Evolutionary conservation across 2,113 vertebrate species (phyloP).

Genomic region (Pandion haliaetus): DNA sequence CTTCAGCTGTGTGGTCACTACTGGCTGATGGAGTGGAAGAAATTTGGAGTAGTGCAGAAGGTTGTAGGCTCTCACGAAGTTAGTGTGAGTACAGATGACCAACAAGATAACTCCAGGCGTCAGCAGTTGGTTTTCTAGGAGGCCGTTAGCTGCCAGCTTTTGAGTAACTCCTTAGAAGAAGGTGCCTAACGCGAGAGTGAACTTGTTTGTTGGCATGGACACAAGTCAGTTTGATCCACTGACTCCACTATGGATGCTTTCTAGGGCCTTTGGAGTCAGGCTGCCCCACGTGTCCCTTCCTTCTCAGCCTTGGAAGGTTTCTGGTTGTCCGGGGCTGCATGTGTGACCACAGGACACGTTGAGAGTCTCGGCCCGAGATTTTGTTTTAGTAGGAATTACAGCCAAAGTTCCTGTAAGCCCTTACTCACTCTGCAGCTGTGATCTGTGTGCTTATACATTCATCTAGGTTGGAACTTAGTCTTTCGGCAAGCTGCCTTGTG

Average conservation of each 20-base stretch:
- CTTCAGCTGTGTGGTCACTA: background rate
- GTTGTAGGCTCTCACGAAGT: fast-evolving
- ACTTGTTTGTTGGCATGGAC: background rate
- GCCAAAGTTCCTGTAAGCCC: background rate
- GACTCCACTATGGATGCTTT: background rate
- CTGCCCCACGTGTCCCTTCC: background rate
- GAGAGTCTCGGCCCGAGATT: background rate
- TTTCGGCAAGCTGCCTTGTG: background rate
- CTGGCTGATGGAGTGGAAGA: background rate
- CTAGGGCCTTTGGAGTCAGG: background rate
- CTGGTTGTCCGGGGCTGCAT: background rate
- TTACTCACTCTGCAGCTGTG: background rate
- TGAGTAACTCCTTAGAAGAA: background rate
- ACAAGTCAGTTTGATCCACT: background rate
- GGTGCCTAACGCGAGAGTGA: background rate
- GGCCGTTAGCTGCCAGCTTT: background rate
- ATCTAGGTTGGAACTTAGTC: background rate
- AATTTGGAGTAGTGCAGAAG: background rate
- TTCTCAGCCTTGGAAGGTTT: background rate
- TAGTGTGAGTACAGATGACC: background rate
- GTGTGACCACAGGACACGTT: background rate
- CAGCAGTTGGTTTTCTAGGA: constrained; percentile 6
- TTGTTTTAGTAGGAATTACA: background rate
- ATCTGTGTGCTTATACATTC: background rate
- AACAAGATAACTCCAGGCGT: background rate